Evolutionary conservation across 2,113 vertebrate species (phyloP).

Genomic region (Falcunculus frontatus): DNA sequence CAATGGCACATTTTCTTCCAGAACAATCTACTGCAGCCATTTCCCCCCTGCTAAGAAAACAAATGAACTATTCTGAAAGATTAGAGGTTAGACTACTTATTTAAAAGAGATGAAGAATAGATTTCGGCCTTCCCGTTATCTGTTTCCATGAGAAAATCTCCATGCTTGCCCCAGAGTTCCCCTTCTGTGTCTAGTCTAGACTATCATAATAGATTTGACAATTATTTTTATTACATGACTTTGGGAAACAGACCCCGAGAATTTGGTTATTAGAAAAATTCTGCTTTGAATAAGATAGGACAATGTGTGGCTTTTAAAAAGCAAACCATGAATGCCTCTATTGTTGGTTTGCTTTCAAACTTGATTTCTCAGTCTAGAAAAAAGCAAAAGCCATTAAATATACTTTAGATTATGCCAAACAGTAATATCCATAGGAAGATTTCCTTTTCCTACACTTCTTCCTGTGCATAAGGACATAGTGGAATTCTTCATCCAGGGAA

Average conservation of each 20-base stretch:
- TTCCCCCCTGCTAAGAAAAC: not conserved
- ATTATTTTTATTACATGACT: conserved; percentile 30
- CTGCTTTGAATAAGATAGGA: conserved; percentile 17
- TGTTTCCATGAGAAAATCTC: not conserved
- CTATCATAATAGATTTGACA: conserved; percentile 3
- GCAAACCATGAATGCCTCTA: not conserved
- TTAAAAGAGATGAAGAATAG: not conserved
- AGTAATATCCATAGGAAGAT: not conserved
- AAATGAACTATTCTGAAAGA: not conserved
- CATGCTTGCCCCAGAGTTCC: not conserved
- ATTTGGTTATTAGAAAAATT: conserved; percentile 21
- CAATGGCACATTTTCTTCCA: conserved; percentile 15
- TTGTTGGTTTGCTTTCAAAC: conserved; percentile 31
- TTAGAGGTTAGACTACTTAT: not conserved
- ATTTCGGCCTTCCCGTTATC: not conserved
- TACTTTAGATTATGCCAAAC: not conserved
- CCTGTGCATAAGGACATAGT: not conserved
- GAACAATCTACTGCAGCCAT: not conserved
- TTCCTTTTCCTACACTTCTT: not conserved
- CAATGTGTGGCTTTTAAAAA: conserved; percentile 21
- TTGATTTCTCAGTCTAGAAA: not conserved
- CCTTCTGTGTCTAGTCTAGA: conserved; percentile 3
- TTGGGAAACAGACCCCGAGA: not conserved
- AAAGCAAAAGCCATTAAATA: not conserved
- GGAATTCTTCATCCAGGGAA: not conserved